Evolutionary conservation across 1,140 invertebrate genomes (phyloP).

Genomic region (silkworm (Bombyx mori)): ASM3026992v2 NC_085124.1:5678501-5679000

Average conservation of each 20-base stretch:
- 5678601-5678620: too few species aligned
- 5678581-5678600: too few species aligned
- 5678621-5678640: too few species aligned
- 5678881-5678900: constrained; percentile 46
- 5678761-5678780: constrained; percentile 31
- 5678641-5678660: too few species aligned
- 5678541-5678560: too few species aligned
- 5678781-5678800: constrained; percentile 36
- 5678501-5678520: too few species aligned
- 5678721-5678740: constrained; percentile 46
- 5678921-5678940: constrained; percentile 26
- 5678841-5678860: constrained; percentile 61
- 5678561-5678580: too few species aligned
- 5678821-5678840: constrained; percentile 53
- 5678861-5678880: constrained; percentile 37
- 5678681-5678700: neutral
- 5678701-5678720: constrained; percentile 24
- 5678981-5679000: constrained; percentile 49
- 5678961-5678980: constrained; percentile 13
- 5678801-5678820: constrained; percentile 56
- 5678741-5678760: constrained; percentile 55
- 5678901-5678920: constrained; percentile 53
- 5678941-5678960: constrained; percentile 28
- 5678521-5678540: too few species aligned
- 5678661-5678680: too few species aligned